Evolutionary conservation across 2,113 vertebrate genomes (phyloP), one percentile per base, ranked within the genome.

Genomic region (Synodontis membranacea): DNA sequence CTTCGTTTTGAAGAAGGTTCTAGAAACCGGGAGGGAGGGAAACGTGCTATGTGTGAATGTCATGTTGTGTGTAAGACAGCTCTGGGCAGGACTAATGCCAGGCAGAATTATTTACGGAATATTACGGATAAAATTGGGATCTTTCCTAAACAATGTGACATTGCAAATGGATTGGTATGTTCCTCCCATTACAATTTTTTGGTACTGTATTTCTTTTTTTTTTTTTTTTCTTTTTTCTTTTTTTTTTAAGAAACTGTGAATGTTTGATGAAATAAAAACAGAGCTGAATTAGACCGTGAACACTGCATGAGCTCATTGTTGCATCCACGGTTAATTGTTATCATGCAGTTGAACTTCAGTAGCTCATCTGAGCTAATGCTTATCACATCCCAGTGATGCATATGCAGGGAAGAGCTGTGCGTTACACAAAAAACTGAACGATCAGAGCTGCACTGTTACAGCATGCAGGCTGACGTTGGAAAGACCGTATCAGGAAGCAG

Each of bases 261-360:
- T 17, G 34, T 37, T 37, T 7, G 34, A 21, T 37, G 31, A 37
- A 60, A 1, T 2, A 28, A 68, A 21, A 68, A 21, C 48, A 42
- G 83, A 46, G 25, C 46, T 72, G 25, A 39, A 72, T 21, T 37
- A 21, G 2, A 21, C 4, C 34, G 31, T 52, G 46, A 72, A 42
- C 28, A 78, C 54, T 11, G 37, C 68, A 58, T 86, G 82, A 85
- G 66, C 56, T 54, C 81, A 17, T 86, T 34, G 42, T 82, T 84
- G 80, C 76, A 81, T 56, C 76, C 75, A 84, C 86, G 90, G 82
- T 82, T 64, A 86, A 88, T 88, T 88, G 90, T 93, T 91, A 92
- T 94, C 92, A 93, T 89, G 89, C 89, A 90, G 90, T 88, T 90
- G 72, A 89, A 91, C 89, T 91, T 92, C 90, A 92, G 93, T 93